These are phyloP conservation scores for Acleris literana DNA, from an alignment of 2,888 invertebrate species.

Conservation along the genomic window DNA sequence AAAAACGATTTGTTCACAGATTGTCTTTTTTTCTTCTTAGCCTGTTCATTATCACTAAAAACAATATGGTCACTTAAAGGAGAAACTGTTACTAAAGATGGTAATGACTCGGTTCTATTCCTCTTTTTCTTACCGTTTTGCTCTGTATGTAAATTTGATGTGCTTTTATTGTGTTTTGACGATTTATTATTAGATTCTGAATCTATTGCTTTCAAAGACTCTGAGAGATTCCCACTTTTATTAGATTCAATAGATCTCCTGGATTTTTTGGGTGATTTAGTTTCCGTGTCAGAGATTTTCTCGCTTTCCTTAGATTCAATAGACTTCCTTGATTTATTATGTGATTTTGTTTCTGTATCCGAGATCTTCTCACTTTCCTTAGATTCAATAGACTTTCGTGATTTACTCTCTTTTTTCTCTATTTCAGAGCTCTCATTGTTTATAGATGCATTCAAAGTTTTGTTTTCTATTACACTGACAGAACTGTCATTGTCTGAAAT, in stretches of 20 bases:
- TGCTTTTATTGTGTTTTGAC: conserved; percentile 57
- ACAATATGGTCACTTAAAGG: conserved; percentile 47
- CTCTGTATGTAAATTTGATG: conserved; percentile 49
- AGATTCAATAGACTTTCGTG: conserved; percentile 14
- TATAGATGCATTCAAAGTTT: conserved; percentile 16
- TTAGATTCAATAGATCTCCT: conserved; percentile 19
- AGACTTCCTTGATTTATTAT: no score
- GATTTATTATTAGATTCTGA: conserved; percentile 44
- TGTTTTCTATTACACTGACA: conserved; percentile 6
- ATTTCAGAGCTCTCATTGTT: neutral
- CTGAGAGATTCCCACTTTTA: conserved; percentile 42
- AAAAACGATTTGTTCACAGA: conserved; percentile 28
- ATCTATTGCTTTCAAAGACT: conserved; percentile 50
- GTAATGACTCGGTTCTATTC: conserved; percentile 67
- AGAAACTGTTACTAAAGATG: conserved; percentile 44
- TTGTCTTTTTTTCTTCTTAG: conserved; percentile 48
- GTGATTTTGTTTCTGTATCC: no score
- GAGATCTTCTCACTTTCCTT: conserved; percentile 43
- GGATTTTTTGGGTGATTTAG: neutral
- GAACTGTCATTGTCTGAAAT: conserved; percentile 39
- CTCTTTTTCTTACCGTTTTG: conserved; percentile 51
- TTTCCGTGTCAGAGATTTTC: no score
- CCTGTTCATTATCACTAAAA: conserved; percentile 60
- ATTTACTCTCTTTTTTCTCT: conserved; percentile 1
- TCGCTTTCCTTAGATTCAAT: no score